Conservation (phyloP, 2,888 invertebrate species). For the Lepidonotus clava region DNA sequence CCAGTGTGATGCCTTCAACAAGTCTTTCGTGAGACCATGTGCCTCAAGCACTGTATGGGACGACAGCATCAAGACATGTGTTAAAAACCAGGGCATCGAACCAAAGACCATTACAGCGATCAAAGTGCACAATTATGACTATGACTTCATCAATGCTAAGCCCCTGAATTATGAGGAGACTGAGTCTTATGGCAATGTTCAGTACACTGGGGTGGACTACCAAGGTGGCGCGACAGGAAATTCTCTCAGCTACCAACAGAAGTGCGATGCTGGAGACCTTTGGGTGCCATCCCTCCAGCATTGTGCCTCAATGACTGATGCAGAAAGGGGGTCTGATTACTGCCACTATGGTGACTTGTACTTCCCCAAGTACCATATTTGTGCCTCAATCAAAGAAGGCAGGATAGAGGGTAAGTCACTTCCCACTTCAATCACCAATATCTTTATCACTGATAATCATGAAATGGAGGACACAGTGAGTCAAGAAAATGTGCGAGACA, state of each 20-base stretch:
- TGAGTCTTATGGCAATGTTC: too few relatives aligned
- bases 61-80: constrained; percentile 66
- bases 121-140: neutral
- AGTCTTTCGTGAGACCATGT: constrained; percentile 68
- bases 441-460: neutral
- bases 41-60: constrained; percentile 66
- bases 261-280: constrained; percentile 21
- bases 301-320: constrained; percentile 41
- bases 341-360: constrained; percentile 25
- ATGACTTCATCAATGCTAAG: neutral
- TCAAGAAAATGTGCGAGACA: neutral
- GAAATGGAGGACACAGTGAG: neutral
- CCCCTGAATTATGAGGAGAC: too few relatives aligned
- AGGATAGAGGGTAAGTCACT: neutral
- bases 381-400: neutral
- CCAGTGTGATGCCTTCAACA: constrained; percentile 72
- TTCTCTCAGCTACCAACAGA: neutral
- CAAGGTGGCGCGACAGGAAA: too few relatives aligned
- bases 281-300: constrained; percentile 40
- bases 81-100: neutral
- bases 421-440: neutral
- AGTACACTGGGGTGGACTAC: too few relatives aligned
- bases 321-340: neutral
- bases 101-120: neutral
- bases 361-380: constrained; percentile 5